phyloP scores from a whole-genome alignment of 2,113 vertebrate species.

The Apus apus region DNA sequence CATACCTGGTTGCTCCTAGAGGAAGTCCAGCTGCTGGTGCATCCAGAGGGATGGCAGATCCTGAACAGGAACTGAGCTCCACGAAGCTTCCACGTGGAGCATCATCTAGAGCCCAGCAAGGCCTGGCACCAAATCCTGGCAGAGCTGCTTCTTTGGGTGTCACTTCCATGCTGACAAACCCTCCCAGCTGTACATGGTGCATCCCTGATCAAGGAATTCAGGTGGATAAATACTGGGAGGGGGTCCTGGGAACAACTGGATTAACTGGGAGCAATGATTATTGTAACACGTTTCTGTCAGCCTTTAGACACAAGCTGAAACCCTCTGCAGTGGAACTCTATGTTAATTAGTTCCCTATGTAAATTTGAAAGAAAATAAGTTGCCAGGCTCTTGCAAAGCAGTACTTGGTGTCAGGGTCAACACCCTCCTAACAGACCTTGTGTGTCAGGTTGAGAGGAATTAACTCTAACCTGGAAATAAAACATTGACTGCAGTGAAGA shows the following conservation, averaged over 20 bases:
- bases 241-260: background rate
- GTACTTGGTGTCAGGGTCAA: background rate
- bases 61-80: accelerated
- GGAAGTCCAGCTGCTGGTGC: background rate
- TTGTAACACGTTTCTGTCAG: accelerated
- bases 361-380: background rate
- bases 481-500: accelerated
- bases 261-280: accelerated
- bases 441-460: background rate
- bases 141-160: background rate
- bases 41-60: background rate
- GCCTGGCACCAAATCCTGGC: accelerated
- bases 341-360: background rate
- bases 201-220: accelerated
- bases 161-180: background rate
- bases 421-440: accelerated
- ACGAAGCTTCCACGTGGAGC: accelerated
- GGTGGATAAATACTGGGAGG: background rate
- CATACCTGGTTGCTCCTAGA: background rate
- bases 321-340: background rate
- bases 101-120: background rate
- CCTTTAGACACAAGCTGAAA: background rate
- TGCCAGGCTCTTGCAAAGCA: background rate
- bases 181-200: accelerated
- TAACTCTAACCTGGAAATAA: background rate